Evolutionary conservation across 2,888 invertebrate species (phyloP).

Genomic region (Acrocyrtus sp.): DNA sequence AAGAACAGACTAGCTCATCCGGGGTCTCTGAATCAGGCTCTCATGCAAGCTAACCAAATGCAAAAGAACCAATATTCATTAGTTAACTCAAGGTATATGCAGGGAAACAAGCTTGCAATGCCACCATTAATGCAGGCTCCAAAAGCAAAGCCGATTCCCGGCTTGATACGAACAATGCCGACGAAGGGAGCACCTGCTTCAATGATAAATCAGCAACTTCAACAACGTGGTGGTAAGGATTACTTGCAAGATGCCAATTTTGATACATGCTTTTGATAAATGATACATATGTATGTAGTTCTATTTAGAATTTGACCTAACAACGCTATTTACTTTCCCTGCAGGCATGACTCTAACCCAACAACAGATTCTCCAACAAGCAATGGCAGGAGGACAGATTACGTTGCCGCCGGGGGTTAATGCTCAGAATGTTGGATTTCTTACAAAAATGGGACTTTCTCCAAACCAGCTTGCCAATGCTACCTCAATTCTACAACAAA

Average conservation of each 20-base stretch:
- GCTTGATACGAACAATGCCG: slow-evolving; percentile 61
- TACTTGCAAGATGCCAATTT: background rate
- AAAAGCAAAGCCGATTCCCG: slow-evolving; percentile 61
- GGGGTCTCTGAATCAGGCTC: slow-evolving; percentile 49
- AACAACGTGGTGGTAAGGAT: slow-evolving; percentile 55
- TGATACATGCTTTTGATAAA: background rate
- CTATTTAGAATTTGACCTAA: too few species aligned
- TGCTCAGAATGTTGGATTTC: slow-evolving; percentile 44
- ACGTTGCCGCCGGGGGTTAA: slow-evolving; percentile 40
- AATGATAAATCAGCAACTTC: slow-evolving; percentile 54
- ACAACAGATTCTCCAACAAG: slow-evolving; percentile 59
- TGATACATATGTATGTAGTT: slow-evolving; percentile 5
- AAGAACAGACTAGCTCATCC: slow-evolving; percentile 65
- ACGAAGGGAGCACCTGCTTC: slow-evolving; percentile 39
- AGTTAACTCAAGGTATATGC: slow-evolving; percentile 64
- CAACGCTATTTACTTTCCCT: slow-evolving; percentile 18
- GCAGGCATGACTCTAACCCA: slow-evolving; percentile 46
- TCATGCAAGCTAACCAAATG: slow-evolving; percentile 63
- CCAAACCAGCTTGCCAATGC: slow-evolving; percentile 40
- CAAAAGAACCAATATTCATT: slow-evolving; percentile 65
- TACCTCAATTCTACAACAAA: slow-evolving; percentile 45
- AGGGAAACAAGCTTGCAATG: slow-evolving; percentile 53
- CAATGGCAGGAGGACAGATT: slow-evolving; percentile 54
- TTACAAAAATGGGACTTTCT: slow-evolving; percentile 51
- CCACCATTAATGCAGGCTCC: slow-evolving; percentile 68